Evolutionary conservation across 2,888 invertebrate genomes (phyloP), one percentile per base, ranked within the genome.

Genomic region (Pristionchus maxplancki): DNA sequence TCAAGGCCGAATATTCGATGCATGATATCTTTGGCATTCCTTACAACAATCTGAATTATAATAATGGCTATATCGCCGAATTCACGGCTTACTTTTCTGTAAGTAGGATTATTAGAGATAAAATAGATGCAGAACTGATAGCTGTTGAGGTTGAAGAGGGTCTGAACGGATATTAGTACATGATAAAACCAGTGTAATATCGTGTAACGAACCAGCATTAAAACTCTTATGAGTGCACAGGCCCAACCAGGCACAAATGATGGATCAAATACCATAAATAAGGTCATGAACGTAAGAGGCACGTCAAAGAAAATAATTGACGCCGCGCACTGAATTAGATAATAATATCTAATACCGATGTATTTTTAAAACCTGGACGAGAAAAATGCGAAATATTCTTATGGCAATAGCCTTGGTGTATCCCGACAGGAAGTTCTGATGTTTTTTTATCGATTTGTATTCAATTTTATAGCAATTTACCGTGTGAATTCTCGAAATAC

Each of bases 111-210:
- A 5, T 67, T 67, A 15, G 3, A 11, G 31, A 67, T 67, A 13
- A 67, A 67, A 67, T 9, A 67, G 15, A 67, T 67, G 34, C 67
- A 67, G 67, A 67, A 67, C 34, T 67, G 67, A 67, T 67, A 17
- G 34, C 34, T 34, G 34, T 67, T 67, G 67, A 67, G 1, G 17
- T 34, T 67, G 67, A 67, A 67, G 1, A 67, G 67, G n/a, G 34
- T 67, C 67, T 67, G 67, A 67, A 67, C 34, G 15, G 13, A 6
- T 9, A 48, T 6, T 13, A 9, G 6, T 48, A 6, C 44, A 48
- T 13, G 6, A 6, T 48, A 50, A 50, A 1, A 11, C 11, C 13
- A 50, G 17, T 48, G 17, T n/a, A n/a, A n/a, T n/a, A n/a, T n/a
- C n/a, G n/a, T n/a, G n/a, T n/a, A 50, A 50, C 67, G n/a, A 34